Base-by-base conservation (phyloP, 2,888 invertebrate genomes). In the Iphiclides podalirius region DNA sequence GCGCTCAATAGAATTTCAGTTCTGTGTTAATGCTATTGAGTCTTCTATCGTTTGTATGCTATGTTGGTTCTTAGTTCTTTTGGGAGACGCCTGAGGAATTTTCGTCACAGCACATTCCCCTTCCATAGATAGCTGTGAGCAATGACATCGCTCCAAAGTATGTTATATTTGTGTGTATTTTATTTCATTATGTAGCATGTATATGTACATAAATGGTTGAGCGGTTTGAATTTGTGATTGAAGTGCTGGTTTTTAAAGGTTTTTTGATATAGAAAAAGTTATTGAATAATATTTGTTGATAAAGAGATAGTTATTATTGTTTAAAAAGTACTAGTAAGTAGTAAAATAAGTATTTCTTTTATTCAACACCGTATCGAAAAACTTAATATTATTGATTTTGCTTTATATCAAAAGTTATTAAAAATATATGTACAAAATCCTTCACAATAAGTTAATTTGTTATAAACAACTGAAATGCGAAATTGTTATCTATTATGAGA, bases 71-170 rank as follows among this genome's bases (percentile, higher is more conserved):
- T 37, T 43, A 37, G 42, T 16, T 53, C 17, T 58, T 56, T 60
- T 20, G 38, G 16, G 31, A 40, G 40, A 28, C 40, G 35, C 15
- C n/a, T 43, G 14, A 43, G 57, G 52, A 60, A 60, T 65, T 65
- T 65, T 64, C 63, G 63, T 64, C 59, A 59, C 54, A 59, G 57
- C 45, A 56, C 61, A 61, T 58, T 64, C 61, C 60, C 63, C 61
- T 53, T 52, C 61, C 57, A 59, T 57, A 63, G 59, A 59, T 60
- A 59, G 56, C 44, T 51, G 52, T 57, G 61, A 55, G 55, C 54
- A 63, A 59, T 60, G 63, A 61, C 55, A 59, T 58, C 58, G 57
- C 47, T 52, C 59, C 58, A 64, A 64, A 63, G 60, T 62, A 47
- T 42, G 34, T 47, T 54, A 54, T 55, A 55, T 56, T 55, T 55